A percentile compares a stretch with the other conserved stretches of the same genome.
phyloP scores from a whole-genome alignment of 2,797 vertebrate species.

The Cirrhinus molitorella region DNA sequence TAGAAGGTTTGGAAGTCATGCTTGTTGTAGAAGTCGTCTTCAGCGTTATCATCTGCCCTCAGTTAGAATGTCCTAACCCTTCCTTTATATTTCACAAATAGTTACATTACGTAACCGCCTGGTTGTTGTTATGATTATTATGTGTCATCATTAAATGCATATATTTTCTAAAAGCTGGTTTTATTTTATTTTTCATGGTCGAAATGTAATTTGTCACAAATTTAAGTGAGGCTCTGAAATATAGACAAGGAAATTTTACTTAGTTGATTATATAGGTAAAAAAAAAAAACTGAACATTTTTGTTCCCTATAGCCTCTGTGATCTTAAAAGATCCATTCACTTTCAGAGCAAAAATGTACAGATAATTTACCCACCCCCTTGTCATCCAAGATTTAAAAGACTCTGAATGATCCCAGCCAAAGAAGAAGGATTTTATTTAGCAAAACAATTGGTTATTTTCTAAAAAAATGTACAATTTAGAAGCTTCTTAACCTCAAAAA shows the following conservation, averaged over 20 bases:
- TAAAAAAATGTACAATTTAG: too few relatives aligned
- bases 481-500: too few relatives aligned
- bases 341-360: too few relatives aligned
- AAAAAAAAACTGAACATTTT: neutral
- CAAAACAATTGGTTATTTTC: too few relatives aligned
- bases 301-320: neutral
- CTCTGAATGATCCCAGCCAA: too few relatives aligned
- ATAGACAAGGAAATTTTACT: neutral
- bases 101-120: neutral
- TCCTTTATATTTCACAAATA: neutral
- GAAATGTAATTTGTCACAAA: neutral
- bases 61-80: slow-evolving; percentile 7
- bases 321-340: too few relatives aligned
- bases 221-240: neutral
- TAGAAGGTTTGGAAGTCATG: neutral
- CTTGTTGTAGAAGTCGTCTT: slow-evolving; percentile 6
- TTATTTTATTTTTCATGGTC: neutral
- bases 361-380: too few relatives aligned
- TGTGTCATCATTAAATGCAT: neutral
- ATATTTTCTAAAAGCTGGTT: neutral
- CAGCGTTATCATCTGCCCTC: neutral
- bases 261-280: neutral
- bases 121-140: neutral
- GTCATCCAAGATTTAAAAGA: too few relatives aligned
- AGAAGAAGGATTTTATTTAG: too few relatives aligned